Conservation (phyloP, 2,888 invertebrate genomes). For the Cyclophora punctaria region DNA sequence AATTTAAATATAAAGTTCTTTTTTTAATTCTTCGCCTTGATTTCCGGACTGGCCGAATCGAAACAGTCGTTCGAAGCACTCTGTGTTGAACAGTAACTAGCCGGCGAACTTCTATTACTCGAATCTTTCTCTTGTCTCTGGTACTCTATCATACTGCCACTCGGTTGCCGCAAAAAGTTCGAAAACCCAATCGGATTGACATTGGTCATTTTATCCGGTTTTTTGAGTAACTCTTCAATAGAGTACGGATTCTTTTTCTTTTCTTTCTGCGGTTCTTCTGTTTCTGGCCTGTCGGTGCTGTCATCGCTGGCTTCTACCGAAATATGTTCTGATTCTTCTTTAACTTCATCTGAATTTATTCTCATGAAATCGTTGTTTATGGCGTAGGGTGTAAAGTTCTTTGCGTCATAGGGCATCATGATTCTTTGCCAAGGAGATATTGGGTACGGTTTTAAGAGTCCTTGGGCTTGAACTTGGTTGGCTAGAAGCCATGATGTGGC, state of each 20-base stretch:
- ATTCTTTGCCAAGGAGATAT: conserved; percentile 76
- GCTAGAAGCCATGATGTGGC: conserved; percentile 74
- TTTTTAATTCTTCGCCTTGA: conserved; percentile 53
- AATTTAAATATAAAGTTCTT: neutral
- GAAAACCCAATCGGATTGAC: conserved; percentile 50
- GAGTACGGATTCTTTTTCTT: conserved; percentile 89
- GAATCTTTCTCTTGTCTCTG: conserved; percentile 44
- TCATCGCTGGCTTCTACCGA: conserved; percentile 77
- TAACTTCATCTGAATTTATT: conserved; percentile 57
- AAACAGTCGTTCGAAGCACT: conserved; percentile 63
- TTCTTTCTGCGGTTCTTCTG: conserved; percentile 61
- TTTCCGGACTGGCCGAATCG: conserved; percentile 53
- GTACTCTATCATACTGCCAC: conserved; percentile 72
- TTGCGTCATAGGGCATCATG: conserved; percentile 71
- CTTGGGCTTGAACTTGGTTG: conserved; percentile 67
- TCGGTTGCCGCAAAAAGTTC: conserved; percentile 73
- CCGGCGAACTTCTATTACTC: conserved; percentile 64
- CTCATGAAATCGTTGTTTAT: conserved; percentile 53
- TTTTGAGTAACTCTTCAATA: conserved; percentile 89
- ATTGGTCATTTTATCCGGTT: conserved; percentile 79
- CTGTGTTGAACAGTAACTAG: conserved; percentile 60
- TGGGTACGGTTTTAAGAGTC: conserved; percentile 66
- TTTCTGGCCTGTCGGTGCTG: conserved; percentile 72
- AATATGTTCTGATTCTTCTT: conserved; percentile 63
- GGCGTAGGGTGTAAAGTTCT: conserved; percentile 58